Evolutionary conservation across 1,140 invertebrate species (phyloP).

Genomic region (Drosophila athabasca): DNA sequence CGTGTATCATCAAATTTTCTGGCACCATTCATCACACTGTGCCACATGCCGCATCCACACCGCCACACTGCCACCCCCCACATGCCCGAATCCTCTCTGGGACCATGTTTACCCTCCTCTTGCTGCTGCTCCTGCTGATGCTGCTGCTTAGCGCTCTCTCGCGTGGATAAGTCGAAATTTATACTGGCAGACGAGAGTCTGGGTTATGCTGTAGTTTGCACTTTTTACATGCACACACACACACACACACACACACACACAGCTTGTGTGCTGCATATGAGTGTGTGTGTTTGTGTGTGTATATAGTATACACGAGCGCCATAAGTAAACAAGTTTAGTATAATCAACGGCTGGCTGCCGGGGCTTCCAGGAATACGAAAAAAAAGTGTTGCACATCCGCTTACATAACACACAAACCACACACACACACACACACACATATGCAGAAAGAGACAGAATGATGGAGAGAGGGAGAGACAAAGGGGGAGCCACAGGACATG

Average conservation of each 20-base stretch:
- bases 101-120: constrained; percentile 65
- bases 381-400: constrained; percentile 74
- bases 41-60: constrained; percentile 21
- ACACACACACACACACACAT: constrained; percentile 29
- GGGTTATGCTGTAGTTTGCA: constrained; percentile 75
- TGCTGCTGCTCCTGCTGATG: constrained; percentile 32
- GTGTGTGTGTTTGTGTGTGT: constrained; percentile 8
- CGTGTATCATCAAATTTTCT: constrained; percentile 46
- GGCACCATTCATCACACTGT: constrained; percentile 42
- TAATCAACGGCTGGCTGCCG: constrained; percentile 65
- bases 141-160: constrained; percentile 36
- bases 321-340: constrained; percentile 81
- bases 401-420: constrained; percentile 63
- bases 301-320: constrained; percentile 33
- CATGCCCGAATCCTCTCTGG: not conserved
- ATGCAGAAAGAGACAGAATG: constrained; percentile 3
- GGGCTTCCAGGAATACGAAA: constrained; percentile 19
- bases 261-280: not conserved
- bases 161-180: constrained; percentile 75
- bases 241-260: constrained; percentile 8
- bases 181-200: constrained; percentile 53
- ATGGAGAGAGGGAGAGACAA: not conserved
- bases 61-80: not conserved
- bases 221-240: constrained; percentile 45
- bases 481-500: not conserved